A percentile compares a stretch with the other conserved stretches of the same genome.
Conservation (phyloP, 1,140 invertebrate species). For the Pseudomyrmex flavicornis region DNA sequence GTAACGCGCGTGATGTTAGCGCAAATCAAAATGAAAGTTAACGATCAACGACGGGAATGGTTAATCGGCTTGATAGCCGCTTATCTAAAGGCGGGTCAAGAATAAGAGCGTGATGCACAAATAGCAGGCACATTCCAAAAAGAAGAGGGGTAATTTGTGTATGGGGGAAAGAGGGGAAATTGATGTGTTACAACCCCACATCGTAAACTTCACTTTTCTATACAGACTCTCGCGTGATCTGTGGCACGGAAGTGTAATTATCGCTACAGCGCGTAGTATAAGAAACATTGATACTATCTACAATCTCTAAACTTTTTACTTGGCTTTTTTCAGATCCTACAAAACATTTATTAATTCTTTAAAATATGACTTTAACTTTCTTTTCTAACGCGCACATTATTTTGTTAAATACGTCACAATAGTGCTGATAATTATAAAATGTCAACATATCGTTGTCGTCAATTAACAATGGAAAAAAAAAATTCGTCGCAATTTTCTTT, state of each 20-base stretch:
- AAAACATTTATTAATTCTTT: too few species aligned
- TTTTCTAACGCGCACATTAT: too few species aligned
- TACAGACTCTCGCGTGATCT: slow-evolving; percentile 42
- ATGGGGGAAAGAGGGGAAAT: background rate
- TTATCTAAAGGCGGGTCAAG: slow-evolving; percentile 53
- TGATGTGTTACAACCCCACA: slow-evolving; percentile 15
- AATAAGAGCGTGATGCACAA: slow-evolving; percentile 72
- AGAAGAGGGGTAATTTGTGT: slow-evolving; percentile 15
- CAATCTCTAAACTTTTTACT: background rate
- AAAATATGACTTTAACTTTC: too few species aligned
- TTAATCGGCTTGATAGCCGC: slow-evolving; percentile 27
- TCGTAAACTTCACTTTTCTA: slow-evolving; percentile 25
- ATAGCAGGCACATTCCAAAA: slow-evolving; percentile 79
- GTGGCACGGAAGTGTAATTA: slow-evolving; percentile 23
- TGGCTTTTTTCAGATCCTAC: too few species aligned
- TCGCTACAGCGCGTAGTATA: background rate
- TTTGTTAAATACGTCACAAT: background rate
- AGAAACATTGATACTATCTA: background rate
- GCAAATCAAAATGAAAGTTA: slow-evolving; percentile 54
- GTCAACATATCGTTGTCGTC: background rate
- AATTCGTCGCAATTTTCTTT: background rate
- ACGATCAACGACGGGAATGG: slow-evolving; percentile 20
- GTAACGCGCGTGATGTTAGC: slow-evolving; percentile 70
- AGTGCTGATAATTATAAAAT: background rate
- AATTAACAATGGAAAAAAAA: background rate